Evolutionary conservation across 2,113 vertebrate genomes (phyloP).

Genomic region (Toxotes jaculatrix): DNA sequence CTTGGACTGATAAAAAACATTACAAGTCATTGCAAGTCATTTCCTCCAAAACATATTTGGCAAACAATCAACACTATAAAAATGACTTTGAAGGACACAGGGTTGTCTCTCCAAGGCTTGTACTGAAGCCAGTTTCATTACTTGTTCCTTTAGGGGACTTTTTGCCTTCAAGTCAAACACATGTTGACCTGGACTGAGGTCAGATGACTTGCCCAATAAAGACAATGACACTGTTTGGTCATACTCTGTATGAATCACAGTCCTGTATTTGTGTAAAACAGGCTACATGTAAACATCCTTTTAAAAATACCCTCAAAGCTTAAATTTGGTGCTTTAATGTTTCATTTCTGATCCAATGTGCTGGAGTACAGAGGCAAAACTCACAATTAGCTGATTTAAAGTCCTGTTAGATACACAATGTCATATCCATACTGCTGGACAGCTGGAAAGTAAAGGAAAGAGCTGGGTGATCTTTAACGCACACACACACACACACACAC

Average conservation of each 20-base stretch:
- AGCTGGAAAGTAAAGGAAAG: conserved; percentile 28
- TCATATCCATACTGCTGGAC: conserved; percentile 62
- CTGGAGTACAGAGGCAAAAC: not conserved
- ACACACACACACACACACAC: conserved; percentile 38
- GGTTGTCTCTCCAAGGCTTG: not conserved
- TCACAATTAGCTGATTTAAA: conserved; percentile 23
- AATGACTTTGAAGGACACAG: not conserved
- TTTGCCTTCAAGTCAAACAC: not conserved
- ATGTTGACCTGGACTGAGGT: not conserved
- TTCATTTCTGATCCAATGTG: not conserved
- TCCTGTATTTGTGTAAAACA: not conserved
- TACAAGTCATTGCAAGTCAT: not conserved
- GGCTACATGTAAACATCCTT: not conserved
- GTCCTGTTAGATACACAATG: conserved; percentile 13
- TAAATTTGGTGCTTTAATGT: not conserved
- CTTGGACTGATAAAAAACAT: not conserved
- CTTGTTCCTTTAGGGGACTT: not conserved
- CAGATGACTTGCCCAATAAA: not conserved
- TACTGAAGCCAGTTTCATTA: not conserved
- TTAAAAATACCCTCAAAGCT: not conserved
- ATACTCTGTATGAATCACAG: not conserved
- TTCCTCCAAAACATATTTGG: not conserved
- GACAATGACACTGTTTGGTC: not conserved
- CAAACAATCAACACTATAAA: not conserved
- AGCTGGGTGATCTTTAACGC: conserved; percentile 47